Evolutionary conservation across 2,113 vertebrate species (phyloP), one percentile per base, ranked within the genome.

Genomic region (Psilopsiagon aurifrons): DNA sequence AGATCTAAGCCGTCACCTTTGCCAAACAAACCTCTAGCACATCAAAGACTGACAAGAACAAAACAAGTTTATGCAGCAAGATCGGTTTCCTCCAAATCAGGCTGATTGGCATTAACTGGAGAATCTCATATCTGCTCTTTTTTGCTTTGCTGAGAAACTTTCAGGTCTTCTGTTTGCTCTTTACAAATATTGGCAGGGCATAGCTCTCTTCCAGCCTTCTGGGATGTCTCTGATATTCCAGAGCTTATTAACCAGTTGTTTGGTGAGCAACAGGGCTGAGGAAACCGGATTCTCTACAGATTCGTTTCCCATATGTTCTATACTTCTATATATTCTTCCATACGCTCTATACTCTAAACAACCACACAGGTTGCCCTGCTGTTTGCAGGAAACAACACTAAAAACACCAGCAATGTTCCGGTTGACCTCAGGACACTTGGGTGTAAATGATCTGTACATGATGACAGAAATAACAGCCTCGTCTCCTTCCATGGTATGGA

Each of bases 21-120:
- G 68, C 88, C 91, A 94, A 89, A 79, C 59, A 94, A 91, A 94
- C 77, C 59, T 84, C 41, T 83, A 96, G 86, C 83, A 94, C 95
- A 94, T 97, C 90, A 96, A 97, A 97, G 92, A 89, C 88, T 67
- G 67, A 85, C 91, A 89, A 82, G 91, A 96, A 89, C 89, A 95
- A 97, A 96, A 96, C 92, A 96, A 95, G 86, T 94, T 92, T 82
- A 73, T 85, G 88, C 86, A 66, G 77, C 66, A 70, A 84, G 74
- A 91, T 76, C 18, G 1, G 54, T 82, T 91, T 96, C 91, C 59
- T 82, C 70, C 78, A 54, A 93, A 66, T 60, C 81, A 52, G 49
- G 55, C 83, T 90, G 94, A 91, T 66, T 77, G 92, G 86, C 88
- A 80, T 95, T 89, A 88, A 88, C 77, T 59, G 41, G 68, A 95